Base-by-base conservation (phyloP, 2,888 invertebrate species). In the Mesochorus sp. region DNA sequence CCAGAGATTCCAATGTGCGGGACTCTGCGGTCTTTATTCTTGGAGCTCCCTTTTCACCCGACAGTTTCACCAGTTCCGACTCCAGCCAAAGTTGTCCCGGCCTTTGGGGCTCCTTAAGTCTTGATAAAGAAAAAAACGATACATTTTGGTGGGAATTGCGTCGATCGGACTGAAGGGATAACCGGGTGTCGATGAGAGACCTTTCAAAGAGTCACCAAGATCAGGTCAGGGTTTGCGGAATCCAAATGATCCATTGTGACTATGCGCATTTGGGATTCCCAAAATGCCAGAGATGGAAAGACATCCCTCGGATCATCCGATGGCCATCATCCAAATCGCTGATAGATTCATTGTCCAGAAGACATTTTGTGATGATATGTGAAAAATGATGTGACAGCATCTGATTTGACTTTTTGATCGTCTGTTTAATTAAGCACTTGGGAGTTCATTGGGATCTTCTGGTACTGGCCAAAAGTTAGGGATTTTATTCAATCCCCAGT, bases 1-100 rank as follows among this genome's bases (percentile, higher is more conserved):
- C 85, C 84, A 83, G 85, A 74, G 51, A 70, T 73, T 73, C 68
- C 44, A 68, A 72, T 61, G 61, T 31, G n/a, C n/a, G 66, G 66
- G 59, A 76, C 76, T 72, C 44, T 61, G 62, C 61, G 84, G 81
- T 61, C 59, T 59, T 61, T 71, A 37, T 61, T 79, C 81, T 66
- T 70, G 73, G 42, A 75, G 77, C 68, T 72, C 75, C 79, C 55
- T 64, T 49, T 55, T 64, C 62, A 3, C 42, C 17, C 37, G 62
- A 76, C 72, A 68, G 72, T 75, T 82, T 82, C 81, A 76, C 81
- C 47, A 61, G 10, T 44, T 47, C 37, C 12, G 61, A 77, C 51
- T 37, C 19, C 10, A 14, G 24, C 44, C 14, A 39, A 67, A 67
- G 37, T 59, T 47, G 17, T 34, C 44, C 10, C 44, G n/a, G 26